phyloP scores from a whole-genome alignment of 2,113 vertebrate genomes.

The Grantiella picta region DNA sequence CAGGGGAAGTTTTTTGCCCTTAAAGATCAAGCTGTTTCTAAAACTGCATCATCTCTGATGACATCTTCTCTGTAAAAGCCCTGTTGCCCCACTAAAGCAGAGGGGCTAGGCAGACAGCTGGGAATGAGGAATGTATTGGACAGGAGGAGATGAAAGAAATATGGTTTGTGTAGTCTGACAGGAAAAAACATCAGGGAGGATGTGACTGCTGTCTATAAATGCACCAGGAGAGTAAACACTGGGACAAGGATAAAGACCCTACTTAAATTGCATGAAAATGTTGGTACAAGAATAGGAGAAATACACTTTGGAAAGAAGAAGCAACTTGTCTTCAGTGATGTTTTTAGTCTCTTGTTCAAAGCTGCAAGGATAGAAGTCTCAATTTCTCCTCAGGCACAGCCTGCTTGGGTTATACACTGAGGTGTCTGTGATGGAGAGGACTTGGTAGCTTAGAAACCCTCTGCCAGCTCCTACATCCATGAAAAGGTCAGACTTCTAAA shows the following conservation, averaged over 20 bases:
- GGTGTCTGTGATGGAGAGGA: not conserved
- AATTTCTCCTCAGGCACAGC: not conserved
- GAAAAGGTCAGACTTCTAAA: not conserved
- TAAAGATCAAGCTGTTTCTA: not conserved
- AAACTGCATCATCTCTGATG: rapidly evolving
- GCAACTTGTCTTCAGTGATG: not conserved
- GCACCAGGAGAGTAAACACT: not conserved
- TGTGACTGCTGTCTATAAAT: not conserved
- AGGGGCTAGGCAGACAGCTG: not conserved
- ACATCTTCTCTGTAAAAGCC: not conserved
- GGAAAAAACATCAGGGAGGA: not conserved
- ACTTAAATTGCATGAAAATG: not conserved
- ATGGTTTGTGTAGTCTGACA: not conserved
- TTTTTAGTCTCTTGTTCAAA: not conserved
- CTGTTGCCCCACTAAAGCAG: rapidly evolving
- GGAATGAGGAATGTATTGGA: not conserved
- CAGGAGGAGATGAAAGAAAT: not conserved
- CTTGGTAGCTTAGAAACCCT: not conserved
- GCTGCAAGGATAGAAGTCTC: not conserved
- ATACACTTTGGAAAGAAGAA: not conserved
- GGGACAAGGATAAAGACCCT: not conserved
- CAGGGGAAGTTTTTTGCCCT: rapidly evolving
- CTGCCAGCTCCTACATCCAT: not conserved
- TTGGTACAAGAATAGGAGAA: not conserved
- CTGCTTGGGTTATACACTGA: not conserved